Percentiles rank a stretch among this genome's conserved stretches.
Evolutionary conservation across 2,888 invertebrate genomes (phyloP).

Genomic region (Drosophila infuscata): DNA sequence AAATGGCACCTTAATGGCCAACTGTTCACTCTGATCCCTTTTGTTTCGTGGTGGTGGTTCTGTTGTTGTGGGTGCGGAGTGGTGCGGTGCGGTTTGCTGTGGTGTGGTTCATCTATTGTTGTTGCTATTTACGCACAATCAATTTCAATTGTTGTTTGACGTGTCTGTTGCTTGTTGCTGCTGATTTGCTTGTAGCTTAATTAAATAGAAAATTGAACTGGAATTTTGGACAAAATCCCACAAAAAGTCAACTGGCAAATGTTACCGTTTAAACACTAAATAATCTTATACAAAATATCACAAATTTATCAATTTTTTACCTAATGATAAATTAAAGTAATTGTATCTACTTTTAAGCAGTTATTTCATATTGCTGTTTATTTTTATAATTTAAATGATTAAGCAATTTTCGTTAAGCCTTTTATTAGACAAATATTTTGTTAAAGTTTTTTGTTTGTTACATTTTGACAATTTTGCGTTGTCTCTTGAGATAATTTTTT

Average conservation of each 20-base stretch:
- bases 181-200: slow-evolving; percentile 37
- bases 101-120: slow-evolving; percentile 11
- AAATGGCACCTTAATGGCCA: slow-evolving; percentile 56
- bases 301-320: neutral
- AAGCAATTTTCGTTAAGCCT: slow-evolving; percentile 5
- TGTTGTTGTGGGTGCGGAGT: neutral
- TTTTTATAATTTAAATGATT: slow-evolving; percentile 13
- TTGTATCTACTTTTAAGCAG: slow-evolving; percentile 3
- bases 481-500: slow-evolving; percentile 2
- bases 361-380: neutral
- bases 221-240: slow-evolving; percentile 10
- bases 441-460: neutral
- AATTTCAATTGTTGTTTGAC: slow-evolving; percentile 59
- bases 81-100: slow-evolving; percentile 10
- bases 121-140: slow-evolving; percentile 62
- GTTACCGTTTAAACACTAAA: neutral
- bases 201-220: slow-evolving; percentile 21
- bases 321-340: neutral
- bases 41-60: slow-evolving; percentile 25
- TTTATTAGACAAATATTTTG: slow-evolving; percentile 2
- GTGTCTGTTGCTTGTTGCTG: slow-evolving; percentile 24
- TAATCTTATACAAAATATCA: neutral
- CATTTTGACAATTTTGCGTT: slow-evolving; percentile 21
- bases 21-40: slow-evolving; percentile 27
- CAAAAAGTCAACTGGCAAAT: slow-evolving; percentile 7